A percentile compares a stretch with the other conserved stretches of the same genome.
These are phyloP conservation scores for Bimastos eiseni DNA, from an alignment of 2,888 invertebrate genomes.

Conservation along the genomic window DNA sequence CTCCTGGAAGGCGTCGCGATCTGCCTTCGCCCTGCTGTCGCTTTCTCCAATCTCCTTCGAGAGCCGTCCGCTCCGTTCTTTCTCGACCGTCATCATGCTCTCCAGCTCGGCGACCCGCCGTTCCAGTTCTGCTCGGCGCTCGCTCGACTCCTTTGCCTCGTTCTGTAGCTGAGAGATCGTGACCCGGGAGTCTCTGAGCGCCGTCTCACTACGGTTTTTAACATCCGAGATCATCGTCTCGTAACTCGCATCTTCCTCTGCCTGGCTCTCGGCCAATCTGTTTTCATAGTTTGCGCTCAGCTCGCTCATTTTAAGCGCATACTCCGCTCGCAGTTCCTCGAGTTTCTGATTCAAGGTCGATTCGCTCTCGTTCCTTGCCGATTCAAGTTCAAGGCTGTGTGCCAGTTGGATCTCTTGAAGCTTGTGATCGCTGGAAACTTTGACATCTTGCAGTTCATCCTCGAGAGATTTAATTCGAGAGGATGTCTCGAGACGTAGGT, in stretches of 20 bases:
- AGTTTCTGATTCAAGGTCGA: constrained; percentile 28
- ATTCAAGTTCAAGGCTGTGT: constrained; percentile 70
- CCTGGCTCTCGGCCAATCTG: neutral
- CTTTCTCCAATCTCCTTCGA: neutral
- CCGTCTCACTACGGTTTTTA: constrained; percentile 28
- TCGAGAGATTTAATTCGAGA: neutral
- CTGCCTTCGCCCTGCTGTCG: neutral
- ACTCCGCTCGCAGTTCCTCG: constrained; percentile 28
- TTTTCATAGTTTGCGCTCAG: constrained; percentile 43
- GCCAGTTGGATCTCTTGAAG: neutral
- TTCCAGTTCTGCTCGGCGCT: constrained; percentile 23
- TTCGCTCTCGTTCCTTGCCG: constrained; percentile 28
- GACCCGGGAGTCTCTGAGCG: constrained; percentile 19
- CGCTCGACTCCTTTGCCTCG: constrained; percentile 24
- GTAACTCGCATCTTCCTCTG: neutral
- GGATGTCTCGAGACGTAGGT: neutral
- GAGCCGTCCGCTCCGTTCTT: neutral
- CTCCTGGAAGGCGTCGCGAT: neutral
- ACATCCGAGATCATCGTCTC: constrained; percentile 30
- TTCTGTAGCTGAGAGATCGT: neutral
- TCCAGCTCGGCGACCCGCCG: constrained; percentile 19
- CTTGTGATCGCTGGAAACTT: neutral
- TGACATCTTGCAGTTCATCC: neutral
- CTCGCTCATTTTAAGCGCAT: constrained; percentile 41
- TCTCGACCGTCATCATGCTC: neutral